phyloP scores from a whole-genome alignment of 2,113 vertebrate species.

The Anseranas semipalmata region DNA sequence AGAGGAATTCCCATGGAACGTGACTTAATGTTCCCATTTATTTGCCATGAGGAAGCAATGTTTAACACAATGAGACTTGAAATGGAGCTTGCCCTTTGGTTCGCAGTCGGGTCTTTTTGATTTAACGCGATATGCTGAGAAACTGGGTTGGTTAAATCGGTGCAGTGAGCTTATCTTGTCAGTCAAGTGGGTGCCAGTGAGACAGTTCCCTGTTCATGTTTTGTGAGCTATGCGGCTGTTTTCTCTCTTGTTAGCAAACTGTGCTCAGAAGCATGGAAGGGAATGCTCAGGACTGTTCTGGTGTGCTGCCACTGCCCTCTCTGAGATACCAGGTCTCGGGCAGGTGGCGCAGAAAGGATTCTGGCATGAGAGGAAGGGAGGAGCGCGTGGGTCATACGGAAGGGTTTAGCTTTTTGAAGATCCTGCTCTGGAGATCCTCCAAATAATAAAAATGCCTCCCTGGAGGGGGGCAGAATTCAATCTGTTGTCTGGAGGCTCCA shows the following conservation, averaged over 20 bases:
- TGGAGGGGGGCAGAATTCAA: neutral
- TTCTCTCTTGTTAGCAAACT: neutral
- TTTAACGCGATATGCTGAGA: neutral
- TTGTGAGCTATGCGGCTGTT: neutral
- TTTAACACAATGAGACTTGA: constrained; percentile 12
- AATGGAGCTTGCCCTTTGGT: neutral
- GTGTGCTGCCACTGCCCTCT: neutral
- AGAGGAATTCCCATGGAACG: neutral
- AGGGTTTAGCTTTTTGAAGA: neutral
- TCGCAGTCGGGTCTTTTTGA: neutral
- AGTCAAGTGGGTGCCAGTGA: neutral
- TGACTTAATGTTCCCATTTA: constrained; percentile 35
- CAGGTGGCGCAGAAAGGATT: neutral
- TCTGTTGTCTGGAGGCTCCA: neutral
- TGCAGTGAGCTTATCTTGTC: neutral
- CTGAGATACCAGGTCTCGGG: neutral
- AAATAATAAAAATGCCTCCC: neutral
- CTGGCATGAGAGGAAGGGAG: neutral
- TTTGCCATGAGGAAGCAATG: constrained; percentile 20
- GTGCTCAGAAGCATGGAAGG: neutral
- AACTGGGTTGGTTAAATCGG: neutral
- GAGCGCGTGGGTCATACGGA: accelerated
- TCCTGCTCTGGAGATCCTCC: neutral
- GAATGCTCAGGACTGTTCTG: accelerated
- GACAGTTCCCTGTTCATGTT: accelerated